Evolutionary conservation across 2,888 invertebrate species (phyloP).

Genomic region (Pristionchus fissidentatus): DNA sequence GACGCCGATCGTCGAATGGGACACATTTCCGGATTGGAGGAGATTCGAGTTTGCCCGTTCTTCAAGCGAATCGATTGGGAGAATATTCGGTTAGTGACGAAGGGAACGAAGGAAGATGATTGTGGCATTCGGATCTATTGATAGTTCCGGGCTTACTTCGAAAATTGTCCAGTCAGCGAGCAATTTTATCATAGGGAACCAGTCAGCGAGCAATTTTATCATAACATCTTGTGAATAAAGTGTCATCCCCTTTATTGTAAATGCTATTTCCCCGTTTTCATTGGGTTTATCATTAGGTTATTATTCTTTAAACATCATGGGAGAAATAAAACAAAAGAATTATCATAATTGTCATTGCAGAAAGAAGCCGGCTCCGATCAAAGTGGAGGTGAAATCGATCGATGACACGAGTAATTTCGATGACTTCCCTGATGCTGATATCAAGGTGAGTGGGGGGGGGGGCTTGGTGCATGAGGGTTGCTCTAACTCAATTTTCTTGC

Average conservation of each 20-base stretch:
- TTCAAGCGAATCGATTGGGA: constrained; percentile 97
- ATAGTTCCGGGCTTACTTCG: neutral
- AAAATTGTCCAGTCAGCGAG: too few species aligned
- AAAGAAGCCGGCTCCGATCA: constrained; percentile 96
- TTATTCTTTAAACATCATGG: too few species aligned
- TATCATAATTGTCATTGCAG: constrained; percentile 60
- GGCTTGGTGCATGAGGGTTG: neutral
- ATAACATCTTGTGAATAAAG: too few species aligned
- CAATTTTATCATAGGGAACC: too few species aligned
- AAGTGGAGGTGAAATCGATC: constrained; percentile 96
- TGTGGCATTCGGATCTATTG: neutral
- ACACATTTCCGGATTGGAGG: constrained; percentile 88
- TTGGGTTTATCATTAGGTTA: too few species aligned
- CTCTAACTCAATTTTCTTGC: neutral
- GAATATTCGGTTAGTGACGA: constrained; percentile 85
- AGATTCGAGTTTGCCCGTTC: constrained; percentile 91
- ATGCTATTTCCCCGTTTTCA: too few species aligned
- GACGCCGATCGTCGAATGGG: constrained; percentile 94
- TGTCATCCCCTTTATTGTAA: too few species aligned
- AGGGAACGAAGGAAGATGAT: neutral
- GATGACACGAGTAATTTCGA: constrained; percentile 99
- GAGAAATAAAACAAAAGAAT: too few species aligned
- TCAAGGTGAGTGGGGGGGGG: constrained; percentile 91
- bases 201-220: too few species aligned
- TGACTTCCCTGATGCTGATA: constrained; percentile 98